Conservation (phyloP, 2,113 vertebrate species). For the Petrocephalus microphthalmus region DNA sequence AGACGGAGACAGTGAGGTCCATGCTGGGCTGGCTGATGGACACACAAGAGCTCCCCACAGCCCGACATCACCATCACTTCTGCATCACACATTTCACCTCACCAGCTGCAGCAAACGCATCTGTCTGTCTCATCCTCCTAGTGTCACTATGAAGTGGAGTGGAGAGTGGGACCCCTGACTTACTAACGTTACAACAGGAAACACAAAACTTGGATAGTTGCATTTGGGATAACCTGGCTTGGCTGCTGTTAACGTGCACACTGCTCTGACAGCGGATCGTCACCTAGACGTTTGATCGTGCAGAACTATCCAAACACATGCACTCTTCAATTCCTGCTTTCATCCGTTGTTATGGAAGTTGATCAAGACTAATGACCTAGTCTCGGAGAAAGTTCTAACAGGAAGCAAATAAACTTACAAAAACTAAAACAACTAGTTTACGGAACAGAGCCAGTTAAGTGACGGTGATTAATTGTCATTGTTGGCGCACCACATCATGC, state of each 20-base stretch:
- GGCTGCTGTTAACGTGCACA: neutral
- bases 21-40: neutral
- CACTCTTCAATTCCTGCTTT: neutral
- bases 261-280: no score
- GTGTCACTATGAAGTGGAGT: no score
- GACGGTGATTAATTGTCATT: no score
- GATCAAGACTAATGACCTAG: no score
- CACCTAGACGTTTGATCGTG: no score
- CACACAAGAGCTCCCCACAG: neutral
- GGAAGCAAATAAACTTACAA: no score
- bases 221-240: neutral
- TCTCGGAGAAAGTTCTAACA: no score
- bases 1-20: constrained; percentile 44
- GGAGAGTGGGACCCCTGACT: neutral
- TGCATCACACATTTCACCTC: neutral
- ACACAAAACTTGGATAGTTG: neutral
- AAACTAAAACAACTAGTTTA: no score
- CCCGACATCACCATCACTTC: neutral
- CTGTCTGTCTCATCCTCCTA: neutral
- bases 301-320: no score
- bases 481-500: no score
- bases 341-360: neutral
- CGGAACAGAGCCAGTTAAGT: no score
- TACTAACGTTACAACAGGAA: no score
- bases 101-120: neutral